These are phyloP conservation scores for Heliconius cydno DNA, from an alignment of 2,888 invertebrate genomes.

Conservation along the genomic window DNA sequence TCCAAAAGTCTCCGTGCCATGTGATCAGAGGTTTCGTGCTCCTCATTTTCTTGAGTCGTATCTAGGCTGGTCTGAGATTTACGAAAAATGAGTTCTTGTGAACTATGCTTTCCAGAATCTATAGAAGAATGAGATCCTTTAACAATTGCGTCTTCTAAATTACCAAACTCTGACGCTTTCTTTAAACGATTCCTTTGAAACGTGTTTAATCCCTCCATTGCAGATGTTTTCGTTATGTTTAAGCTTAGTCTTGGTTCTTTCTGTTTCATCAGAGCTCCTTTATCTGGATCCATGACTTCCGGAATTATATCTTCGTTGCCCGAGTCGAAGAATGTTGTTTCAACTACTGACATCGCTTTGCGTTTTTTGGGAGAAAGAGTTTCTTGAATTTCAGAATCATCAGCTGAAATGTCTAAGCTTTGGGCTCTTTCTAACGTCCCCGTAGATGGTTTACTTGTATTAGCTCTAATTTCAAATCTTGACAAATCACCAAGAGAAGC, in stretches of 20 bases:
- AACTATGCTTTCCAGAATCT: constrained; percentile 71
- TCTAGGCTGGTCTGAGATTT: constrained; percentile 57
- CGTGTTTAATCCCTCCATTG: constrained; percentile 86
- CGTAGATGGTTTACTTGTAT: constrained; percentile 74
- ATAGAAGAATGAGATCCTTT: constrained; percentile 79
- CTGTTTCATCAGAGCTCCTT: constrained; percentile 69
- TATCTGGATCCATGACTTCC: constrained; percentile 75
- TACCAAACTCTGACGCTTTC: constrained; percentile 90
- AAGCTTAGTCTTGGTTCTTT: constrained; percentile 84
- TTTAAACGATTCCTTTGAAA: constrained; percentile 87
- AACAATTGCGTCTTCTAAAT: constrained; percentile 89
- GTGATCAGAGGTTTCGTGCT: constrained; percentile 76
- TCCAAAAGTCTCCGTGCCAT: constrained; percentile 77
- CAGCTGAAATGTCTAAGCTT: constrained; percentile 88
- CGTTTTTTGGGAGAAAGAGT: constrained; percentile 84
- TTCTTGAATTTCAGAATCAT: constrained; percentile 76
- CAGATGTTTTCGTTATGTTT: constrained; percentile 78
- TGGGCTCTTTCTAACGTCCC: constrained; percentile 90
- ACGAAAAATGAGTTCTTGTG: constrained; percentile 55
- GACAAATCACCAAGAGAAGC: constrained; percentile 91
- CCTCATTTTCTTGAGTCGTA: constrained; percentile 60
- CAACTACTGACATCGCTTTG: constrained; percentile 85
- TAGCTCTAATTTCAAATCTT: constrained; percentile 82
- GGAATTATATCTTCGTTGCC: constrained; percentile 71
- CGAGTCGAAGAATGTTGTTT: constrained; percentile 75